Percentiles rank a stretch among this genome's conserved stretches.
Conservation (phyloP, 2,113 vertebrate species). For the Plectropomus leopardus region DNA sequence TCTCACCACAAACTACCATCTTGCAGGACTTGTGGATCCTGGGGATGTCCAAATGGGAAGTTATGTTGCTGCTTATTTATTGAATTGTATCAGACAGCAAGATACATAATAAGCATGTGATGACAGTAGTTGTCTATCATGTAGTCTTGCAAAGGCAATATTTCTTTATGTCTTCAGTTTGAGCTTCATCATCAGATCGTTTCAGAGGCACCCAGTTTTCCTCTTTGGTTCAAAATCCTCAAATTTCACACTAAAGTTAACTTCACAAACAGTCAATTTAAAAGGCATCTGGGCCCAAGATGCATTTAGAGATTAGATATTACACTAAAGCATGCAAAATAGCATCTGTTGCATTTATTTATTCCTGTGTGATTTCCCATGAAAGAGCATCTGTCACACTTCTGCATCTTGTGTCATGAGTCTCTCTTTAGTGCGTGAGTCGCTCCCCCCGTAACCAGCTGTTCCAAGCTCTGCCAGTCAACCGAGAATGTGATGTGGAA, state of each 20-base stretch:
- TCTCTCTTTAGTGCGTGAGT: constrained; percentile 7
- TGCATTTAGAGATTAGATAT: constrained; percentile 1
- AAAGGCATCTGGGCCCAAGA: neutral
- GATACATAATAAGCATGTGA: neutral
- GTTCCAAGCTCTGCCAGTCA: constrained; percentile 56
- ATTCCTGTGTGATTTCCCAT: constrained; percentile 47
- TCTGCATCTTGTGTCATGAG: constrained; percentile 52
- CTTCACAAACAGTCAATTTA: neutral
- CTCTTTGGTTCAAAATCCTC: neutral
- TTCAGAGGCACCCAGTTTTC: neutral
- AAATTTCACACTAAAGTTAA: neutral
- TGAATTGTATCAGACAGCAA: neutral
- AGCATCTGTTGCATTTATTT: constrained; percentile 6
- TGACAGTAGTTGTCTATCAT: neutral
- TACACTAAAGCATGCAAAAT: neutral
- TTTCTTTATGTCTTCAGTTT: neutral
- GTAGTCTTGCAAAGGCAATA: neutral
- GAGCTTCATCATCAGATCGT: neutral
- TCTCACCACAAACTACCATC: neutral
- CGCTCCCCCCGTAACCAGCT: constrained; percentile 33
- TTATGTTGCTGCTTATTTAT: neutral
- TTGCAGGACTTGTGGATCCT: neutral
- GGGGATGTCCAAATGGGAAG: constrained; percentile 27
- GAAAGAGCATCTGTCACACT: constrained; percentile 29
- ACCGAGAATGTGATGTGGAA: constrained; percentile 18